Evolutionary conservation across 1,140 invertebrate species (phyloP), one percentile per base, ranked within the genome.

Genomic region (Portunus trituberculatus): DNA sequence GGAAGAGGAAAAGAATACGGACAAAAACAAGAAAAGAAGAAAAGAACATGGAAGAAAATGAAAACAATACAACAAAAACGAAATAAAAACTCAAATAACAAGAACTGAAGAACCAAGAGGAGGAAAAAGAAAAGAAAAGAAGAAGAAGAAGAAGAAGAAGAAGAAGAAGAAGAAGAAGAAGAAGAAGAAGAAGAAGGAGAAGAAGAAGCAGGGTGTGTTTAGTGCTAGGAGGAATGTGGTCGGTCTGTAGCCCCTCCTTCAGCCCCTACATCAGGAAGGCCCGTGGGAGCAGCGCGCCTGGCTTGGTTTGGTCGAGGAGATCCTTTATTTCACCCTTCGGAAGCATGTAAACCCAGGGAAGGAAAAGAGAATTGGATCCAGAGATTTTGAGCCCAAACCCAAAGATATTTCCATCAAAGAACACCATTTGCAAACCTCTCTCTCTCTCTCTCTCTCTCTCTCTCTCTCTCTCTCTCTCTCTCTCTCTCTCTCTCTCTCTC

Each of bases 251-350:
- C 12, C 16, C 52, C 12, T 20, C 39, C 39, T 39, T 39, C 39
- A 39, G 39, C 39, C 39, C 39, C 39, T 6, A 39, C 39, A 39
- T 20, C 52, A 20, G 20, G 20, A 25, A 76, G n/a, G 67, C 67
- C 67, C 67, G 67, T 76, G 67, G 67, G 67, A 76, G 67, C 20
- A 20, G 16, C 20, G n/a, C 67, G 67, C 20, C 67, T 76, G 67
- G 67, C 2, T 76, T 76, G 67, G 67, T 76, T 76, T 20, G 20
- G 25, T n/a, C 10, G 2, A 14, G 20, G 67, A 76, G 67, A 76
- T 76, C 67, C 67, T 76, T 76, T 76, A 76, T 76, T 76, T 76
- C 67, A n/a, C 67, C 67, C 67, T n/a, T 76, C 67, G n/a, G 67
- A 20, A 76, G 20, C 20, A 76, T n/a, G 67, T 76, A 76, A 76